Conservation (phyloP, 2,888 invertebrate genomes). For the Anticlea derivata region DNA sequence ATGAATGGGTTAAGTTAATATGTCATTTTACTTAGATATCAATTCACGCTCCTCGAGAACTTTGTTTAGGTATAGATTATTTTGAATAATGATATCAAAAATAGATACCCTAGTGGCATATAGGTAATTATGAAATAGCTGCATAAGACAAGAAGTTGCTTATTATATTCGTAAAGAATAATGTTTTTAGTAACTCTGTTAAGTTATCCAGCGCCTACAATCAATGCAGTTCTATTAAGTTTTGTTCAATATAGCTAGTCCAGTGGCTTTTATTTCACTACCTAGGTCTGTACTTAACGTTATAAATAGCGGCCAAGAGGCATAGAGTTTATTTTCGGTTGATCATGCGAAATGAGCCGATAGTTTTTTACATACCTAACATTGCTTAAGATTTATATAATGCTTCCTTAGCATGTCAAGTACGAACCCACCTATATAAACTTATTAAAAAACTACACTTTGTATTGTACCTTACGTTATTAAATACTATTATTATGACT, state of each 20-base stretch:
- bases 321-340: conserved; percentile 1
- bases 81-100: conserved; percentile 36
- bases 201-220: no score
- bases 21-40: conserved; percentile 11
- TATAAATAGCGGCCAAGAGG: conserved; percentile 14
- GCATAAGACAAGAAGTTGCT: conserved; percentile 12
- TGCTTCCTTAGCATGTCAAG: not conserved
- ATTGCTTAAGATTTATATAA: conserved; percentile 7
- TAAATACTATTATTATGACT: conserved; percentile 83
- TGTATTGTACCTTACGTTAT: conserved; percentile 69
- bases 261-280: not conserved
- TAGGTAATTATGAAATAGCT: conserved; percentile 14
- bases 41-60: no score
- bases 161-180: no score
- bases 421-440: conserved; percentile 10
- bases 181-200: no score
- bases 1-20: conserved; percentile 6
- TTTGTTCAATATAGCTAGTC: not conserved
- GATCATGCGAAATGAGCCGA: conserved; percentile 2
- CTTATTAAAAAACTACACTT: conserved; percentile 25
- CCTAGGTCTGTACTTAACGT: not conserved
- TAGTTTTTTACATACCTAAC: conserved; percentile 5
- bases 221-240: not conserved
- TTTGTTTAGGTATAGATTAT: no score
- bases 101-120: conserved; percentile 29